Evolutionary conservation across 2,888 invertebrate species (phyloP).

Genomic region (Globia sparganii): DNA sequence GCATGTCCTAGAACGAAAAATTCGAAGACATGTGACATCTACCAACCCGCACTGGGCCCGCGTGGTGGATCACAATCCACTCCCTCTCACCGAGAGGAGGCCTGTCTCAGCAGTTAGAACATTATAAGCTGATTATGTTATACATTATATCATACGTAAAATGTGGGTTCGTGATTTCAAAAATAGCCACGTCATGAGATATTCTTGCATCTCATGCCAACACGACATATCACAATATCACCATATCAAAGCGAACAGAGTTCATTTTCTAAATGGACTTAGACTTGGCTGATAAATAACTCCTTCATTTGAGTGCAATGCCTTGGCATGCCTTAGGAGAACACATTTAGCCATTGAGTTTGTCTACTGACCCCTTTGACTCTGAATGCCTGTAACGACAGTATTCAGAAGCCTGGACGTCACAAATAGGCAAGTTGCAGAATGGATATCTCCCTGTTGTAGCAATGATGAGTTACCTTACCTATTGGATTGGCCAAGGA

Average conservation of each 20-base stretch:
- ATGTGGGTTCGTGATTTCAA: background rate
- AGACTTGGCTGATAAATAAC: background rate
- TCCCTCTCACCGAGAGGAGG: too few relatives aligned
- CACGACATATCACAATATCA: background rate
- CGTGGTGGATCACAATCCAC: too few relatives aligned
- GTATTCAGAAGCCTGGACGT: background rate
- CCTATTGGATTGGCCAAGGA: too few relatives aligned
- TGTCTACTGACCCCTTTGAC: background rate
- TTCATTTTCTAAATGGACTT: background rate
- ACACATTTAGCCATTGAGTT: background rate
- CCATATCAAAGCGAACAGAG: background rate
- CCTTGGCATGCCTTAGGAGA: background rate
- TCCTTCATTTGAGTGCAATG: background rate
- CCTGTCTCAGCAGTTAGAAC: too few relatives aligned
- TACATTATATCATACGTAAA: too few relatives aligned
- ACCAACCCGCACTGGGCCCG: too few relatives aligned
- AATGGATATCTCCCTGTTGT: too few relatives aligned
- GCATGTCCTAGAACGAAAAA: too few relatives aligned
- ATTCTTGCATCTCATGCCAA: background rate
- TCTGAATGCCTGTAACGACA: background rate
- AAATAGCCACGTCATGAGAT: background rate
- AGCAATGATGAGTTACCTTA: too few relatives aligned
- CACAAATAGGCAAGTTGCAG: too few relatives aligned
- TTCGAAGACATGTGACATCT: too few relatives aligned
- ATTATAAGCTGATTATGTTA: background rate